phyloP scores from a whole-genome alignment of 2,797 vertebrate genomes.

The Mareca strepera region DNA sequence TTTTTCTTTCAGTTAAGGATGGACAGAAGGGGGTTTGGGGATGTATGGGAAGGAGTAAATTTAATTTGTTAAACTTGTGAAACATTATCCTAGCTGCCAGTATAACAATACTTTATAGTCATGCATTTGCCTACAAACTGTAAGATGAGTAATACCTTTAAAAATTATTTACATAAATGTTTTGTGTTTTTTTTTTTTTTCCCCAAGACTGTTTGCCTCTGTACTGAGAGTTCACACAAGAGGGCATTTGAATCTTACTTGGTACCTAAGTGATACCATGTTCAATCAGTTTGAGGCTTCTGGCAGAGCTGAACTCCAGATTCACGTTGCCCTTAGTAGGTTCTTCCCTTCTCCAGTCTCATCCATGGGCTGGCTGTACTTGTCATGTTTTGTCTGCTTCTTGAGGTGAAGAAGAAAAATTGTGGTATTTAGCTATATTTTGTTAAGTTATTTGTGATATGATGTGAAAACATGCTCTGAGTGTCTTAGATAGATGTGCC shows the following conservation, averaged over 20 bases:
- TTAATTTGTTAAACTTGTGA: not conserved
- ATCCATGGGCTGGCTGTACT: not conserved
- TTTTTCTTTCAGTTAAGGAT: not conserved
- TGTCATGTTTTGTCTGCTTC: not conserved
- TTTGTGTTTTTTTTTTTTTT: not conserved
- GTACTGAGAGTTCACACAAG: not conserved
- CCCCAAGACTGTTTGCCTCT: not conserved
- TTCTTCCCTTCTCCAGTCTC: not conserved
- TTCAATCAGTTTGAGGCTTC: not conserved
- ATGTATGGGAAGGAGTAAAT: not conserved
- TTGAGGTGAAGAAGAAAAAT: not conserved
- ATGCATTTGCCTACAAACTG: not conserved
- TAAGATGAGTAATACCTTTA: not conserved
- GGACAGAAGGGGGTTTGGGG: not conserved
- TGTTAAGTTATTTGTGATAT: not conserved
- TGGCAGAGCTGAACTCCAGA: not conserved
- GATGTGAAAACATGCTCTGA: not conserved
- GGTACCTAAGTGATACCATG: no score
- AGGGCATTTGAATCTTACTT: not conserved
- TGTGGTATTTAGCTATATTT: not conserved
- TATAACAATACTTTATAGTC: not conserved
- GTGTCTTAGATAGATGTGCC: not conserved
- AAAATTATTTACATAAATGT: not conserved
- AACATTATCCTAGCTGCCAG: not conserved
- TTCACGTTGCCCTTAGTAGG: fast-evolving